Evolutionary conservation across 2,888 invertebrate species (phyloP), one percentile per base, ranked within the genome.

Genomic region (Lycocerus yunnanus): DNA sequence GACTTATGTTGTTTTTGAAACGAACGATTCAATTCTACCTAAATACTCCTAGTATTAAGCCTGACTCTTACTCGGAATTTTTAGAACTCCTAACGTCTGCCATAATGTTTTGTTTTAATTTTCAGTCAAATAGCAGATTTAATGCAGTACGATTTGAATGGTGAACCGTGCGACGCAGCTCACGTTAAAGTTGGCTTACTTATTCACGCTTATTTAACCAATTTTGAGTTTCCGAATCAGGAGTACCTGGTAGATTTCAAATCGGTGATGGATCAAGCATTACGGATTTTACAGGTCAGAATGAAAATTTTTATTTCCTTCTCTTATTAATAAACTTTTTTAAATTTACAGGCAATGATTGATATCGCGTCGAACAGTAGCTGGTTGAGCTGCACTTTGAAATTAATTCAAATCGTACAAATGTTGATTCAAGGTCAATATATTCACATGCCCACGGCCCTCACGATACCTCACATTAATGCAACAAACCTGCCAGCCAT

Each of bases 231-330:
- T 71, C 98, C 98, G 0, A 95, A 94, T 83, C 92, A 97, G 0
- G 99, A 99, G 88, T 99, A 99, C 86, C 88, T 93, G 71, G 98
- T 99, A 0, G 99, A 99, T 87, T 92, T 97, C 58, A 99, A 99
- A 88, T 97, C 97, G 13, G 97, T 98, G 0, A 89, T 99, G 68
- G 99, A 99, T 88, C 98, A 99, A 87, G 93, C 97, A 15, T 94
- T 98, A 61, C 92, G 99, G 84, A 96, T 99, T 78, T 87, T 98
- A 80, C 98, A 98, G 90, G 95, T 95, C 86, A 18, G 16, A 18
- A 65, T 69, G 58, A 13, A 67, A n/a, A 69, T 60, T 59, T 73
- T 18, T 24, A 27, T 21, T 68, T 73, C 21, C 59, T 65, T 69
- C 69, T n/a, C 5, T 27, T 4, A 13, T 4, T 27, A n/a, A n/a